Evolutionary conservation across 2,113 vertebrate genomes (phyloP), one percentile per base, ranked within the genome.

Genomic region (Phylloscopus trochiloides): DNA sequence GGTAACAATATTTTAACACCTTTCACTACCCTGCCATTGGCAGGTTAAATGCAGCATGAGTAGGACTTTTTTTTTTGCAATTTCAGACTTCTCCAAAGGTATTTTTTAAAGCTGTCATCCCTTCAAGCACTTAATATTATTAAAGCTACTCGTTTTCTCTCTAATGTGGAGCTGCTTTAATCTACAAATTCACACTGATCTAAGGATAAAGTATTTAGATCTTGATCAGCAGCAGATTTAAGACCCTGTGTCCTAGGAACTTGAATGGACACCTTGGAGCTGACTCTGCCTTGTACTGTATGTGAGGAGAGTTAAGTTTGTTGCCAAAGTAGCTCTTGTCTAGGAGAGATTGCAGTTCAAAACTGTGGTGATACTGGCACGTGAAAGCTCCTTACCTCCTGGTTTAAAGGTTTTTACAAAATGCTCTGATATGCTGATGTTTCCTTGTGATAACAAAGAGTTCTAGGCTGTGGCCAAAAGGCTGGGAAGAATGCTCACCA

Each of bases 371-470:
- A 7, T 40, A 1, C 9, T 67, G 24, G 2, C 32, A 12, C 0
- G 4, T 63, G 65, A 72, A 59, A 81, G n/a, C 52, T 78, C 66
- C 71, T 80, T 7, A 31, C 24, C 7, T 62, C 36, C 40, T 18
- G 2, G 14, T 43, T n/a, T 5, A 15, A 67, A 84, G 79, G 36
- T 14, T 47, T 76, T 58, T 38, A 10, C 7, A 0, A 18, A 86
- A 34, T 7, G 19, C 16, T 70, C 50, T 47, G 59, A 52, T 2
- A 8, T 1, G 1, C 12, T 65, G 2, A 0, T 4, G 12, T 54
- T 58, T 24, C 22, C 47, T 47, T 17, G 52, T 51, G 43, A 72
- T 55, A 18, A 14, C 25, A 8, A 31, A 59, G 57, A 54, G 63
- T 6, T 63, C 20, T 10, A 77, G 48, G 14, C 43, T 45, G 48